A percentile compares a stretch with the other conserved stretches of the same genome.
Conservation (phyloP, 2,888 invertebrate genomes). For the Nymphalis polychloros region DNA sequence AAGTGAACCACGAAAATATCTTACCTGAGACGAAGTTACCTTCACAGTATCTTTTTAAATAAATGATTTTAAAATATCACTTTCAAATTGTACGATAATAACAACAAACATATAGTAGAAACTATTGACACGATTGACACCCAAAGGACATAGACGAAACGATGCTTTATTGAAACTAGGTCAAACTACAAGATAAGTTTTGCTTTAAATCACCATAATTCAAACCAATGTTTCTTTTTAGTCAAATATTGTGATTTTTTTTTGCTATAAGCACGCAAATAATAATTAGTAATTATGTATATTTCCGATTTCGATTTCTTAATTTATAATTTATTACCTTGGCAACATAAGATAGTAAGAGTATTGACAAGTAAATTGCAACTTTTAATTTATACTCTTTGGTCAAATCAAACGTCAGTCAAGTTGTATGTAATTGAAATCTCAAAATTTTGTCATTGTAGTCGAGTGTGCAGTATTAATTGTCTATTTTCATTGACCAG, state of each 20-base stretch:
- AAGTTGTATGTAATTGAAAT: background rate
- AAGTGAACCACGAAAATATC: background rate
- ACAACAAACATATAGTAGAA: slow-evolving; percentile 47
- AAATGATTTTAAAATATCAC: slow-evolving; percentile 25
- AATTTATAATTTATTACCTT: too few relatives aligned
- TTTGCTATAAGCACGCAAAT: too few relatives aligned
- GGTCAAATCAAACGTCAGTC: too few relatives aligned
- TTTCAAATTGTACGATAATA: slow-evolving; percentile 41
- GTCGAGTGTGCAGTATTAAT: background rate
- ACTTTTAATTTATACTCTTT: too few relatives aligned
- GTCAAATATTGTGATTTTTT: too few relatives aligned
- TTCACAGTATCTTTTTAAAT: slow-evolving; percentile 9
- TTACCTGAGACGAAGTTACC: slow-evolving; percentile 12
- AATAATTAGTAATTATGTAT: too few relatives aligned
- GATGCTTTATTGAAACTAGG: slow-evolving; percentile 31
- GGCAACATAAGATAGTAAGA: too few relatives aligned
- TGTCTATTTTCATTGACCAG: background rate
- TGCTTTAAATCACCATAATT: background rate
- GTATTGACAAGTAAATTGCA: too few relatives aligned
- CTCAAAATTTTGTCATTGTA: background rate
- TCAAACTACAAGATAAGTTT: slow-evolving; percentile 18
- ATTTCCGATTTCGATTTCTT: too few relatives aligned
- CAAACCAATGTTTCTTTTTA: background rate
- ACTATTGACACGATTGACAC: slow-evolving; percentile 60
- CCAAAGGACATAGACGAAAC: slow-evolving; percentile 51